Conservation (phyloP, 2,797 vertebrate species). For the Sus cebifrons region DNA sequence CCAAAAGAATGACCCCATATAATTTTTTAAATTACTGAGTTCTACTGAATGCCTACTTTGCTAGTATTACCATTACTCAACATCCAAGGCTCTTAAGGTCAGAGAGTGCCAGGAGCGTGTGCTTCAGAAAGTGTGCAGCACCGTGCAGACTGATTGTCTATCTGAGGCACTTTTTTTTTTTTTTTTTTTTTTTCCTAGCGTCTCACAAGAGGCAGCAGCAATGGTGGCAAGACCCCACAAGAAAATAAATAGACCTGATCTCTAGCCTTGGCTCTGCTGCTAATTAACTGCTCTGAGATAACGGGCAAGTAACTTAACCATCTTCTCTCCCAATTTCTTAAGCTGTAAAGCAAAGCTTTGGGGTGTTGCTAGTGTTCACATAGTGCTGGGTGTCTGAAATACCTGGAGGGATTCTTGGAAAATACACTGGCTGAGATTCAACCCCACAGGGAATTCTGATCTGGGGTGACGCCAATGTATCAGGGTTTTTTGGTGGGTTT, state of each 20-base stretch:
- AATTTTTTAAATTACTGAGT: background rate
- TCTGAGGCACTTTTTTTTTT: background rate
- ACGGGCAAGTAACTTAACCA: background rate
- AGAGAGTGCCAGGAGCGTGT: background rate
- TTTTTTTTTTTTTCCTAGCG: background rate
- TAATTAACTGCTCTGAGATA: background rate
- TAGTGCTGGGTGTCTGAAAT: background rate
- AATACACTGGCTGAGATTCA: background rate
- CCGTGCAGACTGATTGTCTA: slow-evolving; percentile 43
- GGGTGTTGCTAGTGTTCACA: background rate
- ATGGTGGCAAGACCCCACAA: background rate
- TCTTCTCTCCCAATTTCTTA: background rate
- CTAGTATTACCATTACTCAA: background rate
- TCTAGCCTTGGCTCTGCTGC: background rate
- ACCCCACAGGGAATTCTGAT: background rate
- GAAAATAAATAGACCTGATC: background rate
- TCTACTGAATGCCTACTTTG: background rate
- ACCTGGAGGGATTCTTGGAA: background rate
- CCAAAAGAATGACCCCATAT: background rate
- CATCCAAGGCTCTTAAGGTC: background rate
- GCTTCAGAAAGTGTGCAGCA: slow-evolving; percentile 43
- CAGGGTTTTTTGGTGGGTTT: background rate
- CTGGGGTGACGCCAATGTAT: background rate
- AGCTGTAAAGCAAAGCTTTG: background rate
- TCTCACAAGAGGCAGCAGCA: slow-evolving; percentile 53